Percentiles rank a stretch among this genome's conserved stretches.
Conservation (phyloP, 2,113 vertebrate species). For the Melanerpes aurifrons region DNA sequence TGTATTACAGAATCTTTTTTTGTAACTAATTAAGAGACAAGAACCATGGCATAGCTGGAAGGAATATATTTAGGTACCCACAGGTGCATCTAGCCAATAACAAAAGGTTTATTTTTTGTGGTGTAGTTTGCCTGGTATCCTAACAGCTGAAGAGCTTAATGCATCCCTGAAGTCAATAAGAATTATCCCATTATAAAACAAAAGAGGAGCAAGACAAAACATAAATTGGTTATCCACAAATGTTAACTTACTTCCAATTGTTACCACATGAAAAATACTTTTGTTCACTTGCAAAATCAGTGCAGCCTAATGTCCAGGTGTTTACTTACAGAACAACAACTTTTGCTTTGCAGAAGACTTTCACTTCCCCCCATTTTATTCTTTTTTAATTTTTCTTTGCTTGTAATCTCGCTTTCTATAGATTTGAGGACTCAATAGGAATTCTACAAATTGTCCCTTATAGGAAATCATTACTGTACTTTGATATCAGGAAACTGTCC, state of each 20-base stretch:
- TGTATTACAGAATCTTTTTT: not conserved
- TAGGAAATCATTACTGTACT: slow-evolving; percentile 74
- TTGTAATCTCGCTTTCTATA: not conserved
- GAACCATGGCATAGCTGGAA: not conserved
- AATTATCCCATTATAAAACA: not conserved
- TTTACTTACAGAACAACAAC: not conserved
- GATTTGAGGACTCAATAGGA: not conserved
- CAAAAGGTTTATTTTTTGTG: not conserved
- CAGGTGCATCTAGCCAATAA: not conserved
- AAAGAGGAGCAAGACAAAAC: not conserved
- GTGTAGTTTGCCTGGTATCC: not conserved
- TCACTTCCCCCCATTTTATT: too few species aligned
- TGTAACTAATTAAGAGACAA: not conserved
- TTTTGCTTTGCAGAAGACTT: not conserved
- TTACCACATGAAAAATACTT: not conserved
- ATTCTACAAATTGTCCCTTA: slow-evolving; percentile 21
- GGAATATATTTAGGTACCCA: not conserved
- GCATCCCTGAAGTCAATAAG: not conserved
- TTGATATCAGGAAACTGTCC: slow-evolving; percentile 97
- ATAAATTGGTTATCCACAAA: not conserved
- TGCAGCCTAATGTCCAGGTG: not conserved
- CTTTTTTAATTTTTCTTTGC: not conserved
- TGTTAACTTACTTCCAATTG: not conserved
- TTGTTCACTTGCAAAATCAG: not conserved
- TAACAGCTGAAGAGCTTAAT: not conserved